phyloP scores from a whole-genome alignment of 92 coral and sea anemone species.

The Porites lobata region DNA sequence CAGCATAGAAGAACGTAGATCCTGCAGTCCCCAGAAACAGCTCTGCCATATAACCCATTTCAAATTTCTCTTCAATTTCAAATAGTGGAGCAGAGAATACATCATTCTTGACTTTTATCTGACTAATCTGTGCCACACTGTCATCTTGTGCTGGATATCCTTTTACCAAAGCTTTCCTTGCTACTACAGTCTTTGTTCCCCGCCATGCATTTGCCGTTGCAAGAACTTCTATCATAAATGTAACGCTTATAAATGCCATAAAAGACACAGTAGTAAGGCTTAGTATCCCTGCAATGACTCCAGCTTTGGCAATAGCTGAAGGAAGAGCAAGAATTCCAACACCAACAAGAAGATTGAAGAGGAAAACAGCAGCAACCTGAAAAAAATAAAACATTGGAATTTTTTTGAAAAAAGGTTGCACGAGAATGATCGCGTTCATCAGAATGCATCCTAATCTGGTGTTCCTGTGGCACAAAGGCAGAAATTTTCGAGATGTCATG shows the following conservation, averaged over 20 bases:
- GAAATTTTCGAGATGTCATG: too few relatives aligned
- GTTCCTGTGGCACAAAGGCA: too few relatives aligned
- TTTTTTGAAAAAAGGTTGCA: too few relatives aligned
- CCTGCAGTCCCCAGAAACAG: conserved; percentile 81
- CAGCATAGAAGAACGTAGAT: conserved; percentile 85
- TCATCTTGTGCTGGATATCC: conserved; percentile 26
- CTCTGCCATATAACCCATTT: conserved; percentile 83
- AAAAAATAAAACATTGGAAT: not conserved
- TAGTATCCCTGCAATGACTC: conserved; percentile 71
- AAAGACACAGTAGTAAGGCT: conserved; percentile 71
- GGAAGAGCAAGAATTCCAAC: conserved; percentile 89
- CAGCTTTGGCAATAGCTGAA: conserved; percentile 84
- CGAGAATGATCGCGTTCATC: too few relatives aligned
- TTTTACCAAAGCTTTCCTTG: conserved; percentile 15
- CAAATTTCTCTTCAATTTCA: conserved; percentile 81
- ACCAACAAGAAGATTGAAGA: conserved; percentile 82
- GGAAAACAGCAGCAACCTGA: conserved; percentile 79
- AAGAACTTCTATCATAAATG: conserved; percentile 80
- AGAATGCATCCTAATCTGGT: too few relatives aligned
- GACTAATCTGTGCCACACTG: conserved; percentile 42
- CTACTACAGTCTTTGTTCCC: conserved; percentile 28
- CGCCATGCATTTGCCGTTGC: conserved; percentile 87
- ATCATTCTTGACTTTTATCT: conserved; percentile 60
- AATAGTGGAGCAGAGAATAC: conserved; percentile 61
- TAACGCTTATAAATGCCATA: conserved; percentile 77